phyloP scores from a whole-genome alignment of 2,797 vertebrate genomes.

The Rhinatrema bivittatum region DNA sequence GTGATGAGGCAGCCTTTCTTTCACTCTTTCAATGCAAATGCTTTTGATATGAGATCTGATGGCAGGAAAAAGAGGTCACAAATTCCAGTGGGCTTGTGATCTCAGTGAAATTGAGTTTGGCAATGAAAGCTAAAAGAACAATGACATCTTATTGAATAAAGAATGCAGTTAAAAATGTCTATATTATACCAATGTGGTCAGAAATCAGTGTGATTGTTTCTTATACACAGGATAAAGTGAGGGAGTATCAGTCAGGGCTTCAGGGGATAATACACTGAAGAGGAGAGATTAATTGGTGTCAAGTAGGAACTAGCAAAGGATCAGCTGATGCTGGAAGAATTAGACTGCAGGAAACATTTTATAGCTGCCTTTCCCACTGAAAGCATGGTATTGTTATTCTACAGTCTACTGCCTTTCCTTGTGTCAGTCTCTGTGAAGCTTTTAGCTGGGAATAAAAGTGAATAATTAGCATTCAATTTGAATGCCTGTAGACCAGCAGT shows the following conservation, averaged over 20 bases:
- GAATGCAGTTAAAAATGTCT: neutral
- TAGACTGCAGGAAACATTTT: conserved; percentile 71
- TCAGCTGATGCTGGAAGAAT: conserved; percentile 62
- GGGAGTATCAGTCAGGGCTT: conserved; percentile 10
- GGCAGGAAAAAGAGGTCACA: conserved; percentile 10
- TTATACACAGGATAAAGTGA: conserved; percentile 17
- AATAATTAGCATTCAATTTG: conserved; percentile 42
- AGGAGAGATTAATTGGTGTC: conserved; percentile 70
- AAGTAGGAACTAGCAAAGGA: conserved; percentile 56
- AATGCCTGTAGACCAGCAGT: conserved; percentile 21
- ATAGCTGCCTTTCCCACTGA: conserved; percentile 56
- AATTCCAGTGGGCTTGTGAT: neutral
- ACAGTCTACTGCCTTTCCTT: conserved; percentile 59
- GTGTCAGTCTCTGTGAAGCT: conserved; percentile 36
- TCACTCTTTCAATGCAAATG: neutral
- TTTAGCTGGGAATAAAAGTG: conserved; percentile 19
- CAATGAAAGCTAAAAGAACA: conserved; percentile 6
- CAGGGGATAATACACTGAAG: conserved; percentile 12
- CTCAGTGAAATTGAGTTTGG: neutral
- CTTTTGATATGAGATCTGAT: conserved; percentile 12
- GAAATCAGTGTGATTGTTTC: neutral
- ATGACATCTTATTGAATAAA: conserved; percentile 3
- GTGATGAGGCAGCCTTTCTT: neutral
- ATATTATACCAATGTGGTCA: neutral
- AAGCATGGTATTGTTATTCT: conserved; percentile 51